These are phyloP conservation scores for Rhagologus leucostigma DNA, from an alignment of 2,113 vertebrate species.

Conservation along the genomic window DNA sequence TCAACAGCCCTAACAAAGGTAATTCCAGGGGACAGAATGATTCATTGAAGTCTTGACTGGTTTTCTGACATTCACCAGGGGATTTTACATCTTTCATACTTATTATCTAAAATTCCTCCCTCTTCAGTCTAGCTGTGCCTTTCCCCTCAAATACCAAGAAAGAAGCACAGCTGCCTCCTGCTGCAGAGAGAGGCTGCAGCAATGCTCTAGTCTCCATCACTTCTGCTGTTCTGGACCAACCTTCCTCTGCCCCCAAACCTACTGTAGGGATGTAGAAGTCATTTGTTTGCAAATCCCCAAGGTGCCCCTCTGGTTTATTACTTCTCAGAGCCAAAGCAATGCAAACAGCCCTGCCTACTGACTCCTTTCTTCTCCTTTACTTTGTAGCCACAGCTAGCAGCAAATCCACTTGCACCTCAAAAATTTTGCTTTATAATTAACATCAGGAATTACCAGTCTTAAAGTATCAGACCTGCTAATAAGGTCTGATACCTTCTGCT, in stretches of 20 bases:
- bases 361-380: background rate
- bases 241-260: background rate
- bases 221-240: background rate
- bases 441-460: background rate
- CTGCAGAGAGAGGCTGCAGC: background rate
- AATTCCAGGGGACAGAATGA: background rate
- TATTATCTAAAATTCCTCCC: background rate
- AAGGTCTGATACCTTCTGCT: background rate
- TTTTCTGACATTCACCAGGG: background rate
- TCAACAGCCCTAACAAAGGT: background rate
- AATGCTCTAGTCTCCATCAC: background rate
- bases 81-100: background rate
- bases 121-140: background rate
- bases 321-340: background rate
- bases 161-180: background rate
- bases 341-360: background rate
- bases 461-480: background rate
- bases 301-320: background rate
- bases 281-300: background rate
- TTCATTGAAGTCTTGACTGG: background rate
- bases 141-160: background rate
- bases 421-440: background rate
- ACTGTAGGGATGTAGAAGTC: rapidly evolving
- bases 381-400: background rate
- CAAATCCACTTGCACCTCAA: background rate